These are phyloP conservation scores for Aphis gossypii DNA, from an alignment of 1,140 invertebrate species.

Conservation along the genomic window DNA sequence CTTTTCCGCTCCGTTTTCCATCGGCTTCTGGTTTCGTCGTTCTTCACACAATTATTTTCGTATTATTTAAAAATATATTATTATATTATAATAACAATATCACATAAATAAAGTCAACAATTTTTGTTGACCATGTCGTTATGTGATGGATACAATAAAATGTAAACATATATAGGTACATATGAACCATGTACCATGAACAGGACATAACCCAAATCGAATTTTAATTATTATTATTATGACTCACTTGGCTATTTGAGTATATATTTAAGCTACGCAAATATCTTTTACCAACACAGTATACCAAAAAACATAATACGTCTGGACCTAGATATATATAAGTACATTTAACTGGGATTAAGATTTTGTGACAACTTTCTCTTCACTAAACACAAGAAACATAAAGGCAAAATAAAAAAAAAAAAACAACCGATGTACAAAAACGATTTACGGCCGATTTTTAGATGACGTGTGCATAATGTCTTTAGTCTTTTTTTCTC, in stretches of 20 bases:
- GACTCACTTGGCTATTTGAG: not conserved
- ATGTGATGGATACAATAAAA: not conserved
- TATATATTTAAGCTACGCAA: not conserved
- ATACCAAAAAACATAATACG: not conserved
- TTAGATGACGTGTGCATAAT: constrained; percentile 1
- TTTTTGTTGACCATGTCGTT: not conserved
- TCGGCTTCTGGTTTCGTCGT: constrained; percentile 39
- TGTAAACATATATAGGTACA: not conserved
- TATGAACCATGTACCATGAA: not conserved
- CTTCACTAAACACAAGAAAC: not conserved
- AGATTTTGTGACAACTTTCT: constrained; percentile 24
- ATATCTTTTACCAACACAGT: not conserved
- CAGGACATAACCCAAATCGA: not conserved
- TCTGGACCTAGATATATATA: not conserved
- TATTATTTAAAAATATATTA: constrained; percentile 43
- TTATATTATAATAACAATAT: not conserved
- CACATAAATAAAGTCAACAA: not conserved
- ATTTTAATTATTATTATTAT: constrained; percentile 38
- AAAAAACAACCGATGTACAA: not conserved
- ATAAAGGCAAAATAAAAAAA: not conserved
- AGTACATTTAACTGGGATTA: not conserved
- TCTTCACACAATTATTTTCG: constrained; percentile 53
- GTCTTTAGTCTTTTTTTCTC: not conserved
- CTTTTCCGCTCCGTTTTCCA: constrained; percentile 32
- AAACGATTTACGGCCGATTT: not conserved